Conservation (phyloP, 2,113 vertebrate species). For the Gadus macrocephalus region DNA sequence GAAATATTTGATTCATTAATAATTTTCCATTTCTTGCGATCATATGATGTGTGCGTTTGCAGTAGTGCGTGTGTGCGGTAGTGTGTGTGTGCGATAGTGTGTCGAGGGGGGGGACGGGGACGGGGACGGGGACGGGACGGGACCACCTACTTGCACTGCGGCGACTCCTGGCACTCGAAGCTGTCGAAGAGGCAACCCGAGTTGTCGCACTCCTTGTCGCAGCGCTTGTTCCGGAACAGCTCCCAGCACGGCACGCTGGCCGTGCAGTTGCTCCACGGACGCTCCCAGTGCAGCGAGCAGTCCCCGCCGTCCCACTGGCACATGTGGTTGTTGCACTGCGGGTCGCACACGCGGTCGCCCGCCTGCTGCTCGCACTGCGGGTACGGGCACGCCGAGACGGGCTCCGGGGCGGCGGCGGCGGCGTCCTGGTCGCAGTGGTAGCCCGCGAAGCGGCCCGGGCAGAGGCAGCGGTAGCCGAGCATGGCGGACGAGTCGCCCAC, state of each 20-base stretch:
- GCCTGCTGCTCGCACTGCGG: slow-evolving; percentile 68
- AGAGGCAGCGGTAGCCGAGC: slow-evolving; percentile 73
- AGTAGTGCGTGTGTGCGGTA: no score
- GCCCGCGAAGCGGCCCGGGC: slow-evolving; percentile 69
- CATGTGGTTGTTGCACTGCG: slow-evolving; percentile 81
- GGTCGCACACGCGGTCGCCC: slow-evolving; percentile 79
- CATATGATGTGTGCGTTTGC: no score
- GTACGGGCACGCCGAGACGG: slow-evolving; percentile 63
- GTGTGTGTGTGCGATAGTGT: no score
- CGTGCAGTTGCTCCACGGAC: slow-evolving; percentile 85
- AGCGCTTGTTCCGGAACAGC: slow-evolving; percentile 78
- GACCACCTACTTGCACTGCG: slow-evolving; percentile 81
- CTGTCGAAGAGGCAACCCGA: slow-evolving; percentile 88
- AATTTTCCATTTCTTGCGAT: no score
- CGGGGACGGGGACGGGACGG: no score
- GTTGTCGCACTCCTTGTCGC: slow-evolving; percentile 86
- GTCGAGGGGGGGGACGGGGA: no score
- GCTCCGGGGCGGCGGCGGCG: not conserved
- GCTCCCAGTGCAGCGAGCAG: slow-evolving; percentile 80
- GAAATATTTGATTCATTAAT: not conserved
- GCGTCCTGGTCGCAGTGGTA: slow-evolving; percentile 67
- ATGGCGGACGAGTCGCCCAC: slow-evolving; percentile 64
- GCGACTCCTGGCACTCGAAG: slow-evolving; percentile 80
- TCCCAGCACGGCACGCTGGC: slow-evolving; percentile 80
- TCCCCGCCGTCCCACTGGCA: slow-evolving; percentile 92